Base-by-base conservation (phyloP, 2,888 invertebrate genomes). In the Balanococcus diminutus region DNA sequence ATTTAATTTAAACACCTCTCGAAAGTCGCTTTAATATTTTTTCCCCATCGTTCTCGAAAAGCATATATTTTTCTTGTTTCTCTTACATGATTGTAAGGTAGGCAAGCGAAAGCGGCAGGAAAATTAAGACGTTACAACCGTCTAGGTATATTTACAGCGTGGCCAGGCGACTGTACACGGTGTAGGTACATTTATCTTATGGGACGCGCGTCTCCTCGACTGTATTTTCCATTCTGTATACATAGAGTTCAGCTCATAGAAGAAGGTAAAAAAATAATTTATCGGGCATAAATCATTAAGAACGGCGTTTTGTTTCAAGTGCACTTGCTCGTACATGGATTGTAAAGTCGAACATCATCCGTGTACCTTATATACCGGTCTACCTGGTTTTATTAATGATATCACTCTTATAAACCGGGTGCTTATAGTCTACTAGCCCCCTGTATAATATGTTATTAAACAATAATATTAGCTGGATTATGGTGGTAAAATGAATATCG, bases 401-500 rank as follows among this genome's bases (percentile, higher is more conserved):
- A 75, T 75, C 75, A 75, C 32, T 75, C 36, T 36, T 5, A 32
- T 75, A 75, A 75, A 75, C 75, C 75, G 75, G 75, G 75, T 75
- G 75, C 75, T 75, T 32, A 75, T 67, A 67, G 3, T 51, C 61
- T 67, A 25, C 0, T 67, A 67, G 25, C 19, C 56, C 56, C 8
- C 67, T 11, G 11, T 11, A 16, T 28, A 25, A 5, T 75, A 75
- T 75, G 32, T 75, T 75, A 75, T 75, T 75, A 75, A n/a, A 75
- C 32, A 75, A 36, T 67, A 67, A 67, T 75, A 75, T 75, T 32
- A 75, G 75, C 31, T n/a, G 75, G n/a, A 75, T 75, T 75, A 75
- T 75, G 75, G 75, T 75, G 75, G 75, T 75, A 75, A 75, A 75
- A 31, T 75, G 75, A 36, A 75, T 75, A 75, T 75, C 75, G n/a